phyloP scores from a whole-genome alignment of 1,140 invertebrate genomes.

The Halictus rubicundus region DNA sequence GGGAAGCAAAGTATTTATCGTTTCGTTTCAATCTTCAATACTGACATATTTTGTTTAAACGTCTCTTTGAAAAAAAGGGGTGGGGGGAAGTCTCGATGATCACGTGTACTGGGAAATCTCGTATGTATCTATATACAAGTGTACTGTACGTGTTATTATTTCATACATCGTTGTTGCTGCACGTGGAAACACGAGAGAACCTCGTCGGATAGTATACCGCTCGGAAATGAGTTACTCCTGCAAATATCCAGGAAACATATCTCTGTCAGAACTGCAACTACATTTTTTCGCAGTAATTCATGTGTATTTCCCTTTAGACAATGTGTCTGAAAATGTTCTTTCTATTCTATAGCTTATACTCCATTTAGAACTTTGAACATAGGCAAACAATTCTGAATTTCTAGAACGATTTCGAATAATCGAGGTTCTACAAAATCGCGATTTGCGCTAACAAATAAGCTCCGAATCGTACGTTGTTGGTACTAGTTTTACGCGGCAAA shows the following conservation, averaged over 20 bases:
- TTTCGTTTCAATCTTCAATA: not conserved
- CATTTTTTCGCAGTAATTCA: too few relatives aligned
- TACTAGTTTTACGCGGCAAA: too few relatives aligned
- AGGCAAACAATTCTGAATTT: too few relatives aligned
- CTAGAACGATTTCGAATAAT: too few relatives aligned
- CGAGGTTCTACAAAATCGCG: too few relatives aligned
- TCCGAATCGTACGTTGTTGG: too few relatives aligned
- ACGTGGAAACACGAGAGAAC: slow-evolving; percentile 28
- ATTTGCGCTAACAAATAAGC: too few relatives aligned
- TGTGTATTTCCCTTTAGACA: too few relatives aligned
- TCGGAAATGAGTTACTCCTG: not conserved
- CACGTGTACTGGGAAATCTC: slow-evolving; percentile 14
- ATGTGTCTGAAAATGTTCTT: too few relatives aligned
- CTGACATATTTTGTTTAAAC: not conserved
- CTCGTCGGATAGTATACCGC: not conserved
- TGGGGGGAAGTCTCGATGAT: slow-evolving; percentile 1
- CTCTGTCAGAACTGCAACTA: not conserved
- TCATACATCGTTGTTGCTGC: slow-evolving; percentile 9
- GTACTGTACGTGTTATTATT: slow-evolving; percentile 41
- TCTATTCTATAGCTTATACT: too few relatives aligned
- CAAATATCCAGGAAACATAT: slow-evolving; percentile 8
- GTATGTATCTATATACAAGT: slow-evolving; percentile 63
- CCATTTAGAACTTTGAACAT: too few relatives aligned
- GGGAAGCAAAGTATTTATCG: not conserved
- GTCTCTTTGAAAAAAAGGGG: not conserved